phyloP scores from a whole-genome alignment of 2,797 vertebrate species.

The Xerus rutilus region DNA sequence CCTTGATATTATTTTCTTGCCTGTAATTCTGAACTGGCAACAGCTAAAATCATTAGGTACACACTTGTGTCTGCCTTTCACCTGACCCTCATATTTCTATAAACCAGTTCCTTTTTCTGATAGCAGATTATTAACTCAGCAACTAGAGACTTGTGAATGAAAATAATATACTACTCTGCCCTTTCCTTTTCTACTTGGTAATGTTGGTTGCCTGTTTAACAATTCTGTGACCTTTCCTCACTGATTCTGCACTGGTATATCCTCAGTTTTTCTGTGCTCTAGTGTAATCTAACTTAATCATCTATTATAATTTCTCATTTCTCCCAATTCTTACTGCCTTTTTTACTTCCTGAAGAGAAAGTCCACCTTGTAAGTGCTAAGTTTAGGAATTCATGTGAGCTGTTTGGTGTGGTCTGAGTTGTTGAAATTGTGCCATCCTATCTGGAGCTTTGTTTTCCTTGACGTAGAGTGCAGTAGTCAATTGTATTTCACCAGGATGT shows the following conservation, averaged over 20 bases:
- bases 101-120: conserved; percentile 31
- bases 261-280: conserved; percentile 32
- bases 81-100: conserved; percentile 33
- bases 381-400: conserved; percentile 50
- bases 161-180: conserved; percentile 52
- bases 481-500: conserved; percentile 53
- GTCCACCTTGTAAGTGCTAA: not conserved
- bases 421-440: conserved; percentile 50
- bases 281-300: conserved; percentile 58
- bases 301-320: conserved; percentile 61
- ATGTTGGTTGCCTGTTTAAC: conserved; percentile 54
- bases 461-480: conserved; percentile 6
- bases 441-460: conserved; percentile 59
- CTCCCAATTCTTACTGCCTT: conserved; percentile 38
- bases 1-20: conserved; percentile 54
- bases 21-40: not conserved
- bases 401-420: conserved; percentile 41
- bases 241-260: conserved; percentile 24
- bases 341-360: conserved; percentile 62
- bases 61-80: conserved; percentile 51
- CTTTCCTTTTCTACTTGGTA: conserved; percentile 62
- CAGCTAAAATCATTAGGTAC: conserved; percentile 60
- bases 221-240: conserved; percentile 62
- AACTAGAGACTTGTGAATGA: conserved; percentile 58
- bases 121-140: conserved; percentile 51